These are phyloP conservation scores for Parnassius mnemosyne DNA, from an alignment of 2,888 invertebrate genomes.

Conservation along the genomic window DNA sequence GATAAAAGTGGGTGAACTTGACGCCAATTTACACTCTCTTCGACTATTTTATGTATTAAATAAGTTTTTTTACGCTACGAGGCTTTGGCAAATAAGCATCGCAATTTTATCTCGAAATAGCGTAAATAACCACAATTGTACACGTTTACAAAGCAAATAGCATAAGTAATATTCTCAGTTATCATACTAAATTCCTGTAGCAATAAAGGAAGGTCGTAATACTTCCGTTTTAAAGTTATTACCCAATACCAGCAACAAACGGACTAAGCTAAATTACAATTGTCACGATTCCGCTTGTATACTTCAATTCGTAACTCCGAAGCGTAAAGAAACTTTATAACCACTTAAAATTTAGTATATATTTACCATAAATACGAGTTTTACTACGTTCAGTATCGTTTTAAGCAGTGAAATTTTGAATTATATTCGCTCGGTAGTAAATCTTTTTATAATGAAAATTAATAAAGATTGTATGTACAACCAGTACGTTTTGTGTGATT, in stretches of 20 bases:
- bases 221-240: slow-evolving; percentile 15
- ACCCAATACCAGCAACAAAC: slow-evolving; percentile 13
- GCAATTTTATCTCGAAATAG: too few species aligned
- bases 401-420: not conserved
- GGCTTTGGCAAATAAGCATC: too few species aligned
- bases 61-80: too few species aligned
- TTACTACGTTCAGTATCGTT: slow-evolving; percentile 1
- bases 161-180: not conserved
- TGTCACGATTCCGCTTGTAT: slow-evolving; percentile 18
- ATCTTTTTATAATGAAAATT: too few species aligned
- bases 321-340: slow-evolving; percentile 22
- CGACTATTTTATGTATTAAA: too few species aligned
- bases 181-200: not conserved
- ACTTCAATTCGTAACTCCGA: slow-evolving; percentile 18
- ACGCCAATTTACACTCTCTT: too few species aligned
- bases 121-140: too few species aligned
- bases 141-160: too few species aligned
- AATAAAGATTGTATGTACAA: too few species aligned
- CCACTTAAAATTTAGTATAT: slow-evolving; percentile 23
- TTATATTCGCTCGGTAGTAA: not conserved
- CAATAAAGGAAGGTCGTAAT: slow-evolving; percentile 6
- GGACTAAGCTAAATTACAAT: slow-evolving; percentile 17
- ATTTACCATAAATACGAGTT: slow-evolving; percentile 15
- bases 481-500: too few species aligned
- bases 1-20: too few species aligned